Evolutionary conservation across 2,888 invertebrate genomes (phyloP).

Genomic region (Eueremaeus valkanovi): DNA sequence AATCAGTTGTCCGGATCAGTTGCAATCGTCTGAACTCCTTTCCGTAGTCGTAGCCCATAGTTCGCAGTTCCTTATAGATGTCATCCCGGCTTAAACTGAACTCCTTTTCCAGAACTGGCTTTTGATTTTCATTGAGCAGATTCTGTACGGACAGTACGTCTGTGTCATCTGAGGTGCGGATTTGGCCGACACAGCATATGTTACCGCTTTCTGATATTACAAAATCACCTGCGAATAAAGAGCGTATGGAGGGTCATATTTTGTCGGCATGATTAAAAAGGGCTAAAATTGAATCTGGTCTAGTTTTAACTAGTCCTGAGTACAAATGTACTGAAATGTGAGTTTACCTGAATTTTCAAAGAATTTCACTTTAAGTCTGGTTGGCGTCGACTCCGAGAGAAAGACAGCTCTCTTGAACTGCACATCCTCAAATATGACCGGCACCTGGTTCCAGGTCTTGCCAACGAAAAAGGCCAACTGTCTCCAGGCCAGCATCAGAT

Average conservation of each 20-base stretch:
- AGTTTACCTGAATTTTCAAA: constrained; percentile 49
- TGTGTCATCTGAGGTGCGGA: no score
- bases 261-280: no score
- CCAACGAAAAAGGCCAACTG: constrained; percentile 57
- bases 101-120: not conserved
- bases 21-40: constrained; percentile 68
- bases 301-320: no score
- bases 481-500: constrained; percentile 53
- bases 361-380: constrained; percentile 44
- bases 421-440: constrained; percentile 30
- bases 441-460: not conserved
- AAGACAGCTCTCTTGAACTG: constrained; percentile 22
- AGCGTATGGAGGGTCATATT: no score
- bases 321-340: no score
- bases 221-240: no score
- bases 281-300: no score
- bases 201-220: no score
- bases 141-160: no score
- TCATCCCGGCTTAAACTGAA: constrained; percentile 55
- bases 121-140: not conserved
- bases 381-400: not conserved
- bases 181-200: no score
- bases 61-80: constrained; percentile 76
- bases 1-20: not conserved
- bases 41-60: constrained; percentile 79